Conservation (phyloP, 2,888 invertebrate species). For the Stenurella melanura region DNA sequence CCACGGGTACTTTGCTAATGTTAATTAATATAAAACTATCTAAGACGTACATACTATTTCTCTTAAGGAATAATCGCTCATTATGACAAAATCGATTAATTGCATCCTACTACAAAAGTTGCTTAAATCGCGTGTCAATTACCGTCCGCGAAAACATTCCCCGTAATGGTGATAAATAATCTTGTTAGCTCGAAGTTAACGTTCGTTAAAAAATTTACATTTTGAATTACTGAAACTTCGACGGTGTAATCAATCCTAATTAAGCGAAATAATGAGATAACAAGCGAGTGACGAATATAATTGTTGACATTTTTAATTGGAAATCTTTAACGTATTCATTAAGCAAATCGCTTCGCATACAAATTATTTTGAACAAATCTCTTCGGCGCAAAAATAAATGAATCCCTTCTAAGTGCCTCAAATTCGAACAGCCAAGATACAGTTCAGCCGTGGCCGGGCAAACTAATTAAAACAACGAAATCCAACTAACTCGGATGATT, state of each 20-base stretch:
- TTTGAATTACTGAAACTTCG: background rate
- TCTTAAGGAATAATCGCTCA: background rate
- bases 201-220: conserved; percentile 9
- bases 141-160: background rate
- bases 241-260: conserved; percentile 6
- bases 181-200: background rate
- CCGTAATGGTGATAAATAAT: conserved; percentile 11
- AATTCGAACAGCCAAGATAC: conserved; percentile 32
- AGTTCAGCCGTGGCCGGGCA: conserved; percentile 7
- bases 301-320: conserved; percentile 11
- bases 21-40: too few relatives aligned
- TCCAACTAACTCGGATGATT: conserved; percentile 17
- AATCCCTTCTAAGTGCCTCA: conserved; percentile 29
- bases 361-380: conserved; percentile 10
- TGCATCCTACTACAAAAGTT: background rate
- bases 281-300: conserved; percentile 4
- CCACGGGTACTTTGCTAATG: too few relatives aligned
- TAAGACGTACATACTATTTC: too few relatives aligned
- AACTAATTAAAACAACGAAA: conserved; percentile 37
- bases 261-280: background rate
- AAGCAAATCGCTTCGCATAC: conserved; percentile 9
- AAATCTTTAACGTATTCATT: conserved; percentile 12
- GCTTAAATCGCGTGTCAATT: background rate
- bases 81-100: background rate
- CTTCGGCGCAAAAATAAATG: conserved; percentile 12